These are phyloP conservation scores for Andrena bicolor DNA, from an alignment of 2,888 invertebrate genomes.

Conservation along the genomic window DNA sequence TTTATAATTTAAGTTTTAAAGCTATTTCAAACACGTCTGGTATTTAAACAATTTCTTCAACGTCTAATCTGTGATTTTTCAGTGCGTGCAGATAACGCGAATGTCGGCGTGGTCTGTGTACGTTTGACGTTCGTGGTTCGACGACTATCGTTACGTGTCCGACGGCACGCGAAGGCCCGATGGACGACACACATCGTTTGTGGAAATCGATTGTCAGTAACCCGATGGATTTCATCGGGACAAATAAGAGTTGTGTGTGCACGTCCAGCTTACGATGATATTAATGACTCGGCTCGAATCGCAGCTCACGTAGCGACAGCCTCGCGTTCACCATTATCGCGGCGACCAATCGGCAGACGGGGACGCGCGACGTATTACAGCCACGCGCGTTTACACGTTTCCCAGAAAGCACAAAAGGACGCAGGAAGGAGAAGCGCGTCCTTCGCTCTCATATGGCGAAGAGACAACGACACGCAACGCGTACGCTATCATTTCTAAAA, in stretches of 20 bases:
- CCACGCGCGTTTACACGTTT: constrained; percentile 54
- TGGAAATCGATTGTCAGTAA: constrained; percentile 8
- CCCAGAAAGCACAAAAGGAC: constrained; percentile 73
- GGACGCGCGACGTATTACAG: constrained; percentile 55
- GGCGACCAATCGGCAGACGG: constrained; percentile 65
- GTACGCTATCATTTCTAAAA: constrained; percentile 68
- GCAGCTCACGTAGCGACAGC: constrained; percentile 72
- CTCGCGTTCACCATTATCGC: constrained; percentile 69
- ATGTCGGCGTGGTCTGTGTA: no score
- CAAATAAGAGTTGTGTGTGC: constrained; percentile 35
- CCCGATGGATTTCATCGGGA: constrained; percentile 24
- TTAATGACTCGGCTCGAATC: constrained; percentile 70
- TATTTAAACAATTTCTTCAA: background rate
- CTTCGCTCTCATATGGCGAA: constrained; percentile 59
- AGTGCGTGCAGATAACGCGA: no score
- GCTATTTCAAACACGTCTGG: background rate
- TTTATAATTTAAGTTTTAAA: background rate
- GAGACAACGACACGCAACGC: constrained; percentile 44
- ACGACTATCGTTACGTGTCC: background rate
- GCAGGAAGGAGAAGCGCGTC: constrained; percentile 67
- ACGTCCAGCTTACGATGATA: constrained; percentile 56
- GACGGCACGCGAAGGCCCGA: background rate
- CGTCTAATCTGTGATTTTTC: background rate
- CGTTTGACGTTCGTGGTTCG: background rate
- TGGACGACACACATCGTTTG: background rate